Conservation (phyloP, 2,888 invertebrate species). For the Linyphia triangularis region DNA sequence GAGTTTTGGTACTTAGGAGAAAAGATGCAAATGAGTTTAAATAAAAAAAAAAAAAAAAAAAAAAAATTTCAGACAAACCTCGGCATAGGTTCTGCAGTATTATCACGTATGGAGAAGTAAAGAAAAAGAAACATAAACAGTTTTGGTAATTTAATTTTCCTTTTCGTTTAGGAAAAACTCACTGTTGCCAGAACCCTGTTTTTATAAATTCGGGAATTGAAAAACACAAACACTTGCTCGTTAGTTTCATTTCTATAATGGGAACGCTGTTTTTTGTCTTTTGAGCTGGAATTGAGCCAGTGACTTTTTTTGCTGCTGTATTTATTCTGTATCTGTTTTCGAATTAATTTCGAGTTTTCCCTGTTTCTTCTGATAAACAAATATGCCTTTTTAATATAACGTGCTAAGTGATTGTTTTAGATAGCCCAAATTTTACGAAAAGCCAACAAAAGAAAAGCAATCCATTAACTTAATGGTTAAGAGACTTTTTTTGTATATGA, state of each 20-base stretch:
- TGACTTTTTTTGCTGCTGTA: neutral
- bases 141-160: slow-evolving; percentile 54
- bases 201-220: slow-evolving; percentile 23
- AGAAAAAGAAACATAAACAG: slow-evolving; percentile 27
- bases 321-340: neutral
- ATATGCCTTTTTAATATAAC: slow-evolving; percentile 41
- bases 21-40: slow-evolving; percentile 14
- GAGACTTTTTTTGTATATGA: too few species aligned
- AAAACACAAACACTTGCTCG: slow-evolving; percentile 41
- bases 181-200: slow-evolving; percentile 26
- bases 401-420: slow-evolving; percentile 49
- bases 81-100: slow-evolving; percentile 17
- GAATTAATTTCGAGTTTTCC: slow-evolving; percentile 15
- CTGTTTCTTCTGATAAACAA: slow-evolving; percentile 37
- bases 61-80: slow-evolving; percentile 2
- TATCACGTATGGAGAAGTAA: slow-evolving; percentile 42
- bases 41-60: neutral
- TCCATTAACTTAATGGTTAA: slow-evolving; percentile 38
- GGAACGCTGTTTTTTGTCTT: neutral
- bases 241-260: slow-evolving; percentile 57
- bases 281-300: slow-evolving; percentile 45
- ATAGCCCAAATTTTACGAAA: neutral
- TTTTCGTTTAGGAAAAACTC: slow-evolving; percentile 10
- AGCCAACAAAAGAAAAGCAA: neutral
- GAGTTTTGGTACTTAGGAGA: slow-evolving; percentile 31